Base-by-base conservation (phyloP, 2,888 invertebrate species). In the Folsomia manolachei region DNA sequence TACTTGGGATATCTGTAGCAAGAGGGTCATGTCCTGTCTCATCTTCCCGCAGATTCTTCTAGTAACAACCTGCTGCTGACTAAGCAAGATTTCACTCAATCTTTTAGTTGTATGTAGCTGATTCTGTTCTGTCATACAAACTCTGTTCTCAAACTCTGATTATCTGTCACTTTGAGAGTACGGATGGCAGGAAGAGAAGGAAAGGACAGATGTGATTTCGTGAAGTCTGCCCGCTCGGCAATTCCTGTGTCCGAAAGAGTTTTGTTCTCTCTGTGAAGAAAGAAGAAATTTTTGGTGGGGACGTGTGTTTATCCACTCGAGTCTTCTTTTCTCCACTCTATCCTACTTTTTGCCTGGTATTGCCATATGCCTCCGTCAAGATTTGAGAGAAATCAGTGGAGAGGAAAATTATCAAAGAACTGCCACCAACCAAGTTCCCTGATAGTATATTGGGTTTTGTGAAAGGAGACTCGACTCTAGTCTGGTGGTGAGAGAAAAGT, bases 31-130 rank as follows among this genome's bases (percentile, higher is more conserved):
- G 39, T 14, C 39, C 7, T 39, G 4, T 39, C 39, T 39, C 39
- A 39, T 39, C 39, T 39, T 39, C 39, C 39, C 39, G n/a, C n/a
- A 39, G 14, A 39, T 39, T 39, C n/a, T n/a, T n/a, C n/a, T n/a
- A n/a, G 14, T 39, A 70, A 63, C 63, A n/a, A 21, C 23, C 56
- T 71, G 65, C 69, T 74, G 27, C 64, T 63, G 63, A 74, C 61
- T 27, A 19, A 19, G 39, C 39, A 61, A 61, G 19, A 63, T 63
- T 65, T 39, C 52, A n/a, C 66, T 51, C 52, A n/a, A n/a, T n/a
- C n/a, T n/a, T n/a, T n/a, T n/a, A n/a, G n/a, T n/a, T n/a, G n/a
- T n/a, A n/a, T n/a, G n/a, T n/a, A n/a, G n/a, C n/a, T n/a, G n/a
- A n/a, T n/a, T n/a, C 14, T 14, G 39, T 39, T 14, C 39, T 39